Evolutionary conservation across 2,113 vertebrate genomes (phyloP), one percentile per base, ranked within the genome.

Genomic region (Xerus inauris): DNA sequence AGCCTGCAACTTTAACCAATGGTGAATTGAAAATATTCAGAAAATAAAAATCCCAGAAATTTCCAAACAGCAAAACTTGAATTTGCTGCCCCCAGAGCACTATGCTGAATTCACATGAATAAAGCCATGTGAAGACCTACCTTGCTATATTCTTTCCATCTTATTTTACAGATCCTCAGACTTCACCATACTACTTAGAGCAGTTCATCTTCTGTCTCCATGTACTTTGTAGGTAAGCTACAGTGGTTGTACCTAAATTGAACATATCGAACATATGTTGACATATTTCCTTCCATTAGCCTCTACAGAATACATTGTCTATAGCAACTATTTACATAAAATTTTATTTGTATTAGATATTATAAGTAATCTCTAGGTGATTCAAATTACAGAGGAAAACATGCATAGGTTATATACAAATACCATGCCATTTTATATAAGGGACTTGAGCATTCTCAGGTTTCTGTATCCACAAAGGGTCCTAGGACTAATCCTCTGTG

Each of bases 121-220:
- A 10, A 64, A 84, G 32, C 1, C 2, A 3, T 4, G 16, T 13
- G 16, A 9, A 54, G 4, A 3, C 6, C 6, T n/a, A 20, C 8
- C 16, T 0, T 26, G 0, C 16, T 62, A 4, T 28, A 20, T 57
- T 57, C 54, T 22, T 57, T 54, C 54, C 17, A 17, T 57, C 54
- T 57, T 20, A 22, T 57, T 62, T 62, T 26, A 10, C 19, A 14
- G 69, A 3, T 28, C 10, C 26, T 30, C 59, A 26, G 1, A 30
- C n/a, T 62, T 19, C n/a, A 32, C 5, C 42, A 2, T n/a, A 76
- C 17, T 75, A 3, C 13, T 40, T 32, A 40, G 2, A 24, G 2
- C 22, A 64, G 26, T 91, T 57, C 59, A 9, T 16, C 17, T 49
- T 35, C 30, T 49, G 26, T 40, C 24, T 83, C 49, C 35, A 64